These are phyloP conservation scores for Yponomeuta malinellus DNA, from an alignment of 2,888 invertebrate genomes.

Conservation along the genomic window DNA sequence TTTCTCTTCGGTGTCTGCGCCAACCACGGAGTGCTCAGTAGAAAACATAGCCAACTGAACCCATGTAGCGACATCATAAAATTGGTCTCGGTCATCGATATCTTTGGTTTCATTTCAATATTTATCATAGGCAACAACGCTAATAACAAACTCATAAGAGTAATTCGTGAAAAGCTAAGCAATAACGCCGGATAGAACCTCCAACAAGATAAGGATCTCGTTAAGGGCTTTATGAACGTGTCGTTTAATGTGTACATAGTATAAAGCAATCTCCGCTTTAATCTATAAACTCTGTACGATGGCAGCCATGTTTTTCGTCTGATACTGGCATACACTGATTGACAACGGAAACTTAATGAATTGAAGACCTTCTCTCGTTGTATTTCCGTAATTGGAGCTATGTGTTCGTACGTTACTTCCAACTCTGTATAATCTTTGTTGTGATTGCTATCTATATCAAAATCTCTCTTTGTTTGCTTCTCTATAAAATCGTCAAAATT, in stretches of 20 bases:
- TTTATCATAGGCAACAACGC: slow-evolving; percentile 56
- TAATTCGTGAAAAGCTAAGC: slow-evolving; percentile 50
- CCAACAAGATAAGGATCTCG: slow-evolving; percentile 61
- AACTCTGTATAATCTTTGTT: slow-evolving; percentile 52
- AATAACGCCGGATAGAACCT: slow-evolving; percentile 65
- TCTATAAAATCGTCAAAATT: slow-evolving; percentile 66
- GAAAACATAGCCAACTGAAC: slow-evolving; percentile 67
- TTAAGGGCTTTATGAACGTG: slow-evolving; percentile 62
- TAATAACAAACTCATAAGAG: slow-evolving; percentile 51
- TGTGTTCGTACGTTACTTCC: slow-evolving; percentile 59
- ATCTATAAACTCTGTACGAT: slow-evolving; percentile 59
- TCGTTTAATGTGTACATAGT: slow-evolving; percentile 57
- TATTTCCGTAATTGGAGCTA: slow-evolving; percentile 61
- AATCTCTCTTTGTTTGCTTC: slow-evolving; percentile 59
- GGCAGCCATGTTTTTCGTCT: slow-evolving; percentile 57
- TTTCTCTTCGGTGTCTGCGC: slow-evolving; percentile 61
- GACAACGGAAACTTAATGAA: slow-evolving; percentile 62
- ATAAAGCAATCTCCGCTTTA: slow-evolving; percentile 50
- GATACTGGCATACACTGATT: slow-evolving; percentile 55
- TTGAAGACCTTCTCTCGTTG: slow-evolving; percentile 63
- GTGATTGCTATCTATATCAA: slow-evolving; percentile 40
- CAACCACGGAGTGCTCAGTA: slow-evolving; percentile 62
- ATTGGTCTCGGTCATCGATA: slow-evolving; percentile 54
- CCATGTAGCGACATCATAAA: slow-evolving; percentile 62
- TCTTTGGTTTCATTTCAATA: slow-evolving; percentile 49